Base-by-base conservation (phyloP, 2,797 vertebrate genomes). In the Saxicola maurus region DNA sequence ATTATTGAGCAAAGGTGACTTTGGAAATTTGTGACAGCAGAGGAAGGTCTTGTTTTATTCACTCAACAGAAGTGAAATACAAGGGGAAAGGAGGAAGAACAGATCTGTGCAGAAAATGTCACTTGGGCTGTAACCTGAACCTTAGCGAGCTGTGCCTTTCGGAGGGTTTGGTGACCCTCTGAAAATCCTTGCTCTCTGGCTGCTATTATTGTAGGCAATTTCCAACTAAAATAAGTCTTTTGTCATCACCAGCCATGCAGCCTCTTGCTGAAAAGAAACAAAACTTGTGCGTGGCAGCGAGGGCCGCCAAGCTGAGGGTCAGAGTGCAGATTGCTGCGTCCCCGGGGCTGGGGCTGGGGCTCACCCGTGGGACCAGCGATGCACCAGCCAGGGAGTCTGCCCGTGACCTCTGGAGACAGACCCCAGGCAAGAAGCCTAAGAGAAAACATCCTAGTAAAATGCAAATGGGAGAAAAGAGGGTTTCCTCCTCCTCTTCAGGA, bases 171-270 rank as follows among this genome's bases (percentile, higher is more conserved):
- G 84, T 94, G 81, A 90, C 86, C 91, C 92, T 89, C 90, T 2
- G 89, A 91, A 94, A 94, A 92, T 94, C 89, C 85, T 86, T 72
- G 74, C 82, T 94, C 89, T 87, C 86, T 90, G 86, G 60, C 84
- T 92, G 87, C 92, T 86, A 79, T 92, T 88, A 92, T 94, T 95
- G 87, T 77, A 93, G 77, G 79, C 86, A 80, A 73, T 95, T 92
- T 95, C 90, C 90, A 91, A 68, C 77, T 83, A 94, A 93, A 95
- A 95, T 86, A 90, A 94, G 92, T 72, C 94, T 95, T 94, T 96
- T 96, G 93, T 95, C 89, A 76, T 81, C 78, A 48, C 68, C 66
- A 28, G 81, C 87, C 91, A 51, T 55, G 74, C 87, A 9, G 76
- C 77, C 53, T 86, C 87, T 78, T 30, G 35, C 89, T 93, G 88